Base-by-base conservation (phyloP, 2,888 invertebrate genomes). In the Eudasyphora cyanicolor region DNA sequence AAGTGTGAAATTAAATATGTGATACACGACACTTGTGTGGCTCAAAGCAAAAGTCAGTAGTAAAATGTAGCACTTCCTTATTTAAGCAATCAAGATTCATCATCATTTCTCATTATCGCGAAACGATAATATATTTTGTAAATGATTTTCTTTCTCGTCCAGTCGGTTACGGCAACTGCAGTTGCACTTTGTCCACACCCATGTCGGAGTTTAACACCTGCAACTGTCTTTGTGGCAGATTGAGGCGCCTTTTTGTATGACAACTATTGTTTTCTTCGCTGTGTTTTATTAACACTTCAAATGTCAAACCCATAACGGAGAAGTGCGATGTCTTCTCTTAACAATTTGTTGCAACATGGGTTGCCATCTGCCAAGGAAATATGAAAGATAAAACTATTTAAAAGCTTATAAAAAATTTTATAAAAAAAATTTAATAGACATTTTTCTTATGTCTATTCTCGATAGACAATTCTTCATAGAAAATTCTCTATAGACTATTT, bases 231-330 rank as follows among this genome's bases (percentile, higher is more conserved):
- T 64, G 19, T 19, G 17, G 35, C 24, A 60, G 19, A 27, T 42
- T 67, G 67, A 5, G 6, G 62, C 14, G 12, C 6, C 29, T 62
- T 29, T 12, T 60, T 62, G 62, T 62, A 4, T 32, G 32, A n/a
- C n/a, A n/a, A 35, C 62, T 29, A 32, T 64, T 64, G 38, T 42
- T 24, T 67, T 24, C 12, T 29, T 4, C 24, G 21, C 21, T 42
- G 42, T 67, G n/a, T 42, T 67, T 67, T 38, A 42, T 67, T 67
- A 67, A 35, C 67, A 67, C 67, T 67, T 67, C 24, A 67, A 67
- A 67, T 67, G 67, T 67, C 67, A 67, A 42, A 19, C 1, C 38
- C 38, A 67, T 67, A 67, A 42, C n/a, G n/a, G n/a, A 21, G 24
- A 24, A 27, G 24, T 12, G 27, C 27, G 14, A 14, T 57, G 21